Conservation (phyloP, 2,888 invertebrate species). For the Ptychoptera contaminata region DNA sequence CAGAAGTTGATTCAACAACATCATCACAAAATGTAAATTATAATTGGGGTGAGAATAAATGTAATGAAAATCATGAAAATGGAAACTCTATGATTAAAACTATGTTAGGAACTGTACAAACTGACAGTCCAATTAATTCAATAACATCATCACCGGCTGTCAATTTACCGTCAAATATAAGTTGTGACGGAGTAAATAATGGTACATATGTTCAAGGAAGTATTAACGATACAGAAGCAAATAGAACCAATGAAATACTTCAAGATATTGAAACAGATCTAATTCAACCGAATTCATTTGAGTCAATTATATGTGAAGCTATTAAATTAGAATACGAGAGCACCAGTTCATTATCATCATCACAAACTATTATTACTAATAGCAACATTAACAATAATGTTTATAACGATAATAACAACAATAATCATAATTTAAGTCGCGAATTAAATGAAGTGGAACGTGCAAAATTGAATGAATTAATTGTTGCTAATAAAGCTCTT, state of each 20-base stretch:
- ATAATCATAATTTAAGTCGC: slow-evolving; percentile 16
- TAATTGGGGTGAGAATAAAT: background rate
- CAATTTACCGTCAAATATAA: background rate
- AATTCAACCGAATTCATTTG: slow-evolving; percentile 54
- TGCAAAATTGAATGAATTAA: slow-evolving; percentile 68
- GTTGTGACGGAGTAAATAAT: background rate
- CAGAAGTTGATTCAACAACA: slow-evolving; percentile 4
- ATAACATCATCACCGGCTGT: slow-evolving; percentile 1
- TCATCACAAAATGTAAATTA: slow-evolving; percentile 4
- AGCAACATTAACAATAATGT: too few relatives aligned
- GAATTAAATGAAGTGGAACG: slow-evolving; percentile 63
- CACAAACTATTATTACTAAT: slow-evolving; percentile 42
- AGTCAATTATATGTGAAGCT: slow-evolving; percentile 70
- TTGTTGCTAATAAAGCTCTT: slow-evolving; percentile 72
- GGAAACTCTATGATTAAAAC: slow-evolving; percentile 7
- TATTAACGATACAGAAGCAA: background rate
- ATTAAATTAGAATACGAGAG: slow-evolving; percentile 73
- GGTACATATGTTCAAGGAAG: too few relatives aligned
- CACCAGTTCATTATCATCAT: slow-evolving; percentile 40
- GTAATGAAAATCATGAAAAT: background rate
- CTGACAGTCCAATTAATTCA: slow-evolving; percentile 5
- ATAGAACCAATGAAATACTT: slow-evolving; percentile 3
- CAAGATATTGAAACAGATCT: slow-evolving; percentile 27
- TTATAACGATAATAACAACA: slow-evolving; percentile 9
- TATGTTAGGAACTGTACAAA: slow-evolving; percentile 7